Evolutionary conservation across 1,140 invertebrate species (phyloP).

Genomic region (Polyergus mexicanus): DNA sequence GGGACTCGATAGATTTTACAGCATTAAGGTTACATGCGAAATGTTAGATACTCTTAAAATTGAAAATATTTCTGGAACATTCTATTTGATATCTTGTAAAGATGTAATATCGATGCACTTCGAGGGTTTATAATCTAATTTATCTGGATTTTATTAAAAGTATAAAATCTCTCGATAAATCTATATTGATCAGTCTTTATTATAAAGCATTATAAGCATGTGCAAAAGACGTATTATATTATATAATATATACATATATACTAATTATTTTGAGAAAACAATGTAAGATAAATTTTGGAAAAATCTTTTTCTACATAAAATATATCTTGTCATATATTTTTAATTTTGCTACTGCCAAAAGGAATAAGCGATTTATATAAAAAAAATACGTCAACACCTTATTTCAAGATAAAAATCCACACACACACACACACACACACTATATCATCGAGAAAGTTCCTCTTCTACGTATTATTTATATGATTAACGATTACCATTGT

Average conservation of each 20-base stretch:
- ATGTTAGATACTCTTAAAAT: neutral
- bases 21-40: neutral
- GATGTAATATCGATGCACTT: neutral
- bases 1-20: conserved; percentile 2
- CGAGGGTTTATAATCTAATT: neutral
- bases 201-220: neutral
- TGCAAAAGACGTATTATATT: neutral
- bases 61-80: neutral
- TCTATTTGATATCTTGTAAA: neutral
- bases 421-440: too few species aligned
- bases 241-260: too few species aligned
- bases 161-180: conserved; percentile 5
- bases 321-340: conserved; percentile 10
- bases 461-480: conserved; percentile 14
- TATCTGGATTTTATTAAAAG: too few species aligned
- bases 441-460: conserved; percentile 23
- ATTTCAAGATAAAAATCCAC: neutral
- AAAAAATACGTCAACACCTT: neutral
- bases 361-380: neutral
- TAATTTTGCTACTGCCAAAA: neutral
- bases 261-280: neutral
- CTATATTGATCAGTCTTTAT: neutral
- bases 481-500: conserved; percentile 22
- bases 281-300: neutral
- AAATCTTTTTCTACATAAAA: neutral